Conservation (phyloP, 2,113 vertebrate genomes). For the Neotoma lepida region DNA sequence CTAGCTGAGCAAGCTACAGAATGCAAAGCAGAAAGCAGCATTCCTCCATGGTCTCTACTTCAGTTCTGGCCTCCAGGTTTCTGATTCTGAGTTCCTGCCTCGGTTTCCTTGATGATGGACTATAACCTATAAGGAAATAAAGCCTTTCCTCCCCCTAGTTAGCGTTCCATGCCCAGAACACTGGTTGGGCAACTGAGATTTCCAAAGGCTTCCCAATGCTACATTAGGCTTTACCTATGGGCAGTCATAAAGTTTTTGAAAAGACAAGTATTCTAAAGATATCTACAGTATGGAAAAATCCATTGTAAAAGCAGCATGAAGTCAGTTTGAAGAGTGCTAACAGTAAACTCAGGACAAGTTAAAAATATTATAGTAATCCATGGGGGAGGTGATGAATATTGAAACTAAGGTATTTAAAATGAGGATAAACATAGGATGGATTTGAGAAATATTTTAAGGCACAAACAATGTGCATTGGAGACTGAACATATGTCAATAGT, state of each 20-base stretch:
- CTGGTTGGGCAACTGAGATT: neutral
- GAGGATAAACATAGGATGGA: neutral
- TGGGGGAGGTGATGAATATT: neutral
- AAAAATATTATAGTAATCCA: neutral
- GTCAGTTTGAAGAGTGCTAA: neutral
- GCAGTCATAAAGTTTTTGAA: slow-evolving; percentile 23
- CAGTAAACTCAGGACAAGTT: neutral
- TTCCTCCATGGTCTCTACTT: neutral
- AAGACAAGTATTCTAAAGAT: neutral
- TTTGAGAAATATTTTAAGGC: slow-evolving; percentile 23
- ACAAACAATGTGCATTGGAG: neutral
- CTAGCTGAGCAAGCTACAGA: neutral
- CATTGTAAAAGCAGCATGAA: neutral
- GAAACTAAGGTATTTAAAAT: neutral
- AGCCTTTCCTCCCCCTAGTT: neutral
- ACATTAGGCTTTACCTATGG: neutral
- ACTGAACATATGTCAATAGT: neutral
- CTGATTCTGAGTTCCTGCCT: neutral
- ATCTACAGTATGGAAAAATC: neutral
- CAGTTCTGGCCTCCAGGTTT: neutral
- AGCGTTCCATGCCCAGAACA: neutral
- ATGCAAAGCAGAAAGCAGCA: neutral
- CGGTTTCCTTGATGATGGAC: neutral
- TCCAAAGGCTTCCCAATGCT: neutral
- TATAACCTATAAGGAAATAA: neutral